Percentiles rank a stretch among this genome's conserved stretches.
Evolutionary conservation across 2,888 invertebrate species (phyloP).

Genomic region (Ashinkailepas kermadecensis): DNA sequence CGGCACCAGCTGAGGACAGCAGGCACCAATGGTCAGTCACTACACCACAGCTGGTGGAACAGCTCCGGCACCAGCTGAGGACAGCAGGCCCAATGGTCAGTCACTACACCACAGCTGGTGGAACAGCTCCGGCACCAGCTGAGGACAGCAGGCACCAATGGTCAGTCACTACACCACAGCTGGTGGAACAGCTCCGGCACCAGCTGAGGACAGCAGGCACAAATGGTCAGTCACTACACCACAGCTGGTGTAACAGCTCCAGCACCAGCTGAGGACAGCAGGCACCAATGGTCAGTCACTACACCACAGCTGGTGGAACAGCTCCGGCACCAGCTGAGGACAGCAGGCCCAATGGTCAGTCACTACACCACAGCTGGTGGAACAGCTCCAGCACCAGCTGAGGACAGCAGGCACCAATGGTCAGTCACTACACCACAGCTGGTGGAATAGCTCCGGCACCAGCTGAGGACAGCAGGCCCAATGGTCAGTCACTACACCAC

Average conservation of each 20-base stretch:
- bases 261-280: too few relatives aligned
- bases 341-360: too few relatives aligned
- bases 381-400: too few relatives aligned
- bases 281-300: slow-evolving; percentile 36
- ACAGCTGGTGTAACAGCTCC: too few relatives aligned
- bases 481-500: slow-evolving; percentile 49
- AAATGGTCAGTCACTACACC: too few relatives aligned
- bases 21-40: too few relatives aligned
- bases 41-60: too few relatives aligned
- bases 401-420: slow-evolving; percentile 40
- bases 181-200: too few relatives aligned
- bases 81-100: slow-evolving; percentile 46
- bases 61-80: too few relatives aligned
- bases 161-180: too few relatives aligned
- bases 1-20: slow-evolving; percentile 46
- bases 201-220: too few relatives aligned
- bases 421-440: slow-evolving; percentile 51
- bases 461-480: slow-evolving; percentile 43
- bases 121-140: slow-evolving; percentile 50
- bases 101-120: slow-evolving; percentile 49
- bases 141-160: neutral
- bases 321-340: slow-evolving; percentile 45
- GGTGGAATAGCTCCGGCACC: slow-evolving; percentile 48
- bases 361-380: too few relatives aligned
- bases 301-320: slow-evolving; percentile 49